Conservation (phyloP, 2,888 invertebrate genomes). For the Pseudococcus longispinus region DNA sequence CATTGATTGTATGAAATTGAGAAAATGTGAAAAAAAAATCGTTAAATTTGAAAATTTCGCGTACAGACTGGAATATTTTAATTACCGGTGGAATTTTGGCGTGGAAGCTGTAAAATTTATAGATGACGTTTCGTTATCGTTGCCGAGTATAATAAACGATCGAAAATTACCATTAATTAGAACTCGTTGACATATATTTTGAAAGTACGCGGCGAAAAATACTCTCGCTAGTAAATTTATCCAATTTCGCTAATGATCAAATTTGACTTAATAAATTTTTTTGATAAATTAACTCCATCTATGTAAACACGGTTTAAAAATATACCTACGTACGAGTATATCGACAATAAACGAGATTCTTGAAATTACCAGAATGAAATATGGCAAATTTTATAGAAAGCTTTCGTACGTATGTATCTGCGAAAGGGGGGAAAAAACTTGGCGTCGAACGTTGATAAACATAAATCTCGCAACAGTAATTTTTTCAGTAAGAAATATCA, state of each 20-base stretch:
- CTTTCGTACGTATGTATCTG: background rate
- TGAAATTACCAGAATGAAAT: background rate
- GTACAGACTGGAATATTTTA: constrained; percentile 4
- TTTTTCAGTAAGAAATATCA: background rate
- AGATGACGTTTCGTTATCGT: background rate
- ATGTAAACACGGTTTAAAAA: too few species aligned
- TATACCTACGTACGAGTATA: too few species aligned
- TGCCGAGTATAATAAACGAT: background rate
- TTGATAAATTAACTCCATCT: too few species aligned
- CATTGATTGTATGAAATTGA: background rate
- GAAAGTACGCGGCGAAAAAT: background rate
- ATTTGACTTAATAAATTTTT: background rate
- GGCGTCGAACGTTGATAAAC: background rate
- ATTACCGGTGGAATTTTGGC: background rate
- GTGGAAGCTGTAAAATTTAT: background rate
- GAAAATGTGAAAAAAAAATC: background rate
- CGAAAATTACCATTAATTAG: constrained; percentile 5
- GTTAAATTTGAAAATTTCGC: background rate
- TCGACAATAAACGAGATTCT: background rate
- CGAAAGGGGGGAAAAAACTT: background rate
- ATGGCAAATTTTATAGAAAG: background rate
- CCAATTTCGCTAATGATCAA: background rate
- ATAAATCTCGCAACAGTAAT: background rate
- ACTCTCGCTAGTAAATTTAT: background rate
- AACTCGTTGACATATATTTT: background rate